Base-by-base conservation (phyloP, 2,113 vertebrate genomes). In the Aspiorhynchus laticeps region DNA sequence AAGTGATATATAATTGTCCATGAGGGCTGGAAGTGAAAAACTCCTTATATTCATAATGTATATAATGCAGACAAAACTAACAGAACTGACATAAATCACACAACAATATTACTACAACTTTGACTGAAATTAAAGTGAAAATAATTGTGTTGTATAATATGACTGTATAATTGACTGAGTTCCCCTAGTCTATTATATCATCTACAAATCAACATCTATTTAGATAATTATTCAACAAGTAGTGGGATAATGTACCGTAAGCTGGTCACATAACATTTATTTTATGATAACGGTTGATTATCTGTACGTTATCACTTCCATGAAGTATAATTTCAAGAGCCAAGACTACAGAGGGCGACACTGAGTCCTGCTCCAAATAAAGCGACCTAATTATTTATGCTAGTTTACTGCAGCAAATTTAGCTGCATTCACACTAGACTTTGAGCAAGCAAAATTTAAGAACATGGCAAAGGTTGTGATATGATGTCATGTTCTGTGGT, bases 291-390 rank as follows among this genome's bases (percentile, higher is more conserved):
- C 2, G n/a, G 5, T 28, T 26, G 5, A 61, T 26, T 61, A 12
- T 7, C 63, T 67, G 26, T 15, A 36, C 5, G 7, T 69, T 19
- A 69, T 19, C 31, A 17, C 31, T 71, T 71, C 67, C 17, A 71
- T 36, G 17, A 21, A 21, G 31, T 9, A 71, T 9, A 2, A 71
- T 92, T 92, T 93, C 90, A 94, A 91, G 41, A 93, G 91, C 87
- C 36, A n/a, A 31, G 6, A 6, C 65, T 19, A 74, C 38, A 69
- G 28, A 69, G 26, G 65, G 61, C n/a, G 2, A 28, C n/a, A 17
- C 15, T 1, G 75, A 59, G 56, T 43, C 36, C 48, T 10, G 63
- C 19, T 85, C 14, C 28, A 36, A 48, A 73, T 31, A 74, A 61
- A 59, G 48, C 0, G 41, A 21, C 38, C 12, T 5, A 74, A n/a